Evolutionary conservation across 2,113 vertebrate genomes (phyloP), one percentile per base, ranked within the genome.

Genomic region (Cynocephalus volans): DNA sequence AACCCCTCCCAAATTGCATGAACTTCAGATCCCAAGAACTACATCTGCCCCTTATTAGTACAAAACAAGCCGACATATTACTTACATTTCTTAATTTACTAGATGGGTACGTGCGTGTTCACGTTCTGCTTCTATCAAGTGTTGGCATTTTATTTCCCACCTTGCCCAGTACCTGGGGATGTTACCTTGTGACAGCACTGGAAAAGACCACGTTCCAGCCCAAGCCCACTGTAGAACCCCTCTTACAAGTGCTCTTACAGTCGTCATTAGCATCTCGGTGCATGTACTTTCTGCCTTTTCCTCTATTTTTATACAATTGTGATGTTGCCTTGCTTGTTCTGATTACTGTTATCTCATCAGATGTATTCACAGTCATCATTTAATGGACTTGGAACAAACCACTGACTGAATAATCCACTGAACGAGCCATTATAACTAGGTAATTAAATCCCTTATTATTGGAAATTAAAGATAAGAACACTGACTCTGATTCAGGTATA

Each of bases 221-320:
- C 24, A 41, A 28, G 13, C 8, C 56, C 11, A 14, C 15, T 12
- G 21, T 0, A 1, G 10, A 36, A 3, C 6, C n/a, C 52, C 9
- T 73, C 7, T 36, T 15, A 5, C 10, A 54, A 9, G 26, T 14
- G 7, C 48, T 41, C 52, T 45, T 48, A 50, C 3, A 11, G 5
- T 1, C 3, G 0, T 56, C 48, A 79, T 15, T 31, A 79, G 52
- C 79, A 36, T 52, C 31, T n/a, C 17, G 50, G 60, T 31, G 21
- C 41, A 33, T 67, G 8, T 41, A 36, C 15, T 72, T 84, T 50
- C 6, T 33, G 23, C 6, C 10, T 21, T 73, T 69, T 3, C 10
- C n/a, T 13, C 8, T 19, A 4, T n/a, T 69, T 77, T n/a, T 52
- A 17, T 26, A 45, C 2, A 54, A 17, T n/a, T 64, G 11, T 41